These are phyloP conservation scores for Montipora cactus DNA, from an alignment of 64 coral and sea anemone species.

Conservation along the genomic window DNA sequence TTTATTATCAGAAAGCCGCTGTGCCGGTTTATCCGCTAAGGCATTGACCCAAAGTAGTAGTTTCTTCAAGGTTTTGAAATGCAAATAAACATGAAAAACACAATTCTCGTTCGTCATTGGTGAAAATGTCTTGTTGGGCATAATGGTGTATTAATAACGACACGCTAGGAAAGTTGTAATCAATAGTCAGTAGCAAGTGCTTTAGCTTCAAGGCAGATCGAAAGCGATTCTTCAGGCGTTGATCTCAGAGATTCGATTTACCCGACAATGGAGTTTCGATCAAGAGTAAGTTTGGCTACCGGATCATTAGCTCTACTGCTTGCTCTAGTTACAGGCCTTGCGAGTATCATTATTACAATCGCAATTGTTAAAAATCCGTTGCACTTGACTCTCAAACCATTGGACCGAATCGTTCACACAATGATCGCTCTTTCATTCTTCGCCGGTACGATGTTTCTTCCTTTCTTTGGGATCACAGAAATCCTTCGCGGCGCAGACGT, in stretches of 20 bases:
- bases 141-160: too few relatives aligned
- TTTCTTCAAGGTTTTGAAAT: too few relatives aligned
- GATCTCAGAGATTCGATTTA: background rate
- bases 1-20: too few relatives aligned
- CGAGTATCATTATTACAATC: background rate
- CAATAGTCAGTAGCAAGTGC: too few relatives aligned
- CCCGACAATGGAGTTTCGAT: background rate
- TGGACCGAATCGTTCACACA: background rate
- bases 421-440: background rate
- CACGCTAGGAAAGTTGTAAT: too few relatives aligned
- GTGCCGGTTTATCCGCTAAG: too few relatives aligned
- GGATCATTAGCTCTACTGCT: background rate
- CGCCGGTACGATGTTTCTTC: conserved; percentile 3
- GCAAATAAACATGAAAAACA: too few relatives aligned
- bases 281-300: background rate
- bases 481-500: background rate
- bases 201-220: background rate
- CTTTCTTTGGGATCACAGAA: conserved; percentile 22
- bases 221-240: background rate
- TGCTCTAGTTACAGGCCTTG: background rate
- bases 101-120: too few relatives aligned
- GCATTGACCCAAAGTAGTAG: too few relatives aligned
- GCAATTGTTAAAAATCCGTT: conserved; percentile 24
- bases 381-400: background rate
- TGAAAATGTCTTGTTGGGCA: too few relatives aligned